Conservation (phyloP, 2,797 vertebrate genomes). For the Bryconaethiops microstoma region DNA sequence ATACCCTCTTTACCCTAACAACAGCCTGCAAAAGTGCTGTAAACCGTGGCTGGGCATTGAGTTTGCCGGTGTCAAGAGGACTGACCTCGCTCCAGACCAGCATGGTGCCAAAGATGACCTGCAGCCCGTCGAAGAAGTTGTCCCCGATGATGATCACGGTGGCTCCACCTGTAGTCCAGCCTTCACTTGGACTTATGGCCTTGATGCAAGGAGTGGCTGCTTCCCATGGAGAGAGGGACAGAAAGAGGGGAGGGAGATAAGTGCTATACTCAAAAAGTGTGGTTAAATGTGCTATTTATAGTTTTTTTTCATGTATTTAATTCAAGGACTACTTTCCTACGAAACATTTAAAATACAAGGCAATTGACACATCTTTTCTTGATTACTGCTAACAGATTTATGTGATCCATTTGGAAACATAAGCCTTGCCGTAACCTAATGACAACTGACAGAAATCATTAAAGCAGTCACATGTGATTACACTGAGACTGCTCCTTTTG, state of each 20-base stretch:
- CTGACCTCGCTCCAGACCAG: constrained; percentile 99
- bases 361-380: constrained; percentile 49
- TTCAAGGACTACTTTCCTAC: constrained; percentile 5
- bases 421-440: constrained; percentile 50
- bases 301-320: constrained; percentile 25
- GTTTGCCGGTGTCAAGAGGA: not conserved
- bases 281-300: not conserved
- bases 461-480: constrained; percentile 59
- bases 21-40: not conserved
- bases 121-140: constrained; percentile 99
- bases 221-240: constrained; percentile 64
- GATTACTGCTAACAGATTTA: constrained; percentile 53
- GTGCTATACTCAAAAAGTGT: not conserved
- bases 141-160: constrained; percentile 99
- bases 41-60: not conserved
- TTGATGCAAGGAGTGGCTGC: constrained; percentile 98
- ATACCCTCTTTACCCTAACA: too few relatives aligned
- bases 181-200: constrained; percentile 99
- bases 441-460: constrained; percentile 61
- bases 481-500: constrained; percentile 42
- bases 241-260: constrained; percentile 9
- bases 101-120: constrained; percentile 99
- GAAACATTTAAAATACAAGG: constrained; percentile 43
- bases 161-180: constrained; percentile 98
- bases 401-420: constrained; percentile 42